Base-by-base conservation (phyloP, 2,797 vertebrate genomes). In the Esox masquinongy region DNA sequence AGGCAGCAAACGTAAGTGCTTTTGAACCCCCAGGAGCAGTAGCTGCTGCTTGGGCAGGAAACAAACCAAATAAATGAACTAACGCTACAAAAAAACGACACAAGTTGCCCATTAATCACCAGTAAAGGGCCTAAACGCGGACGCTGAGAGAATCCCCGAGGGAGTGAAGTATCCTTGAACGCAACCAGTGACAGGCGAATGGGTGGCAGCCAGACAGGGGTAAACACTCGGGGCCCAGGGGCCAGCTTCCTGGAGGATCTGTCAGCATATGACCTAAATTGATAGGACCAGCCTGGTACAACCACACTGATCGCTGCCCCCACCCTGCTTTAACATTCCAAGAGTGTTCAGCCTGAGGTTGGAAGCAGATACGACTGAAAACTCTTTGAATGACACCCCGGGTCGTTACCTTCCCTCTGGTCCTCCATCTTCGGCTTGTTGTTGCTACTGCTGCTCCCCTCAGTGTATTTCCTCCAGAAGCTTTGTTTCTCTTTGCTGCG, bases 401-500 rank as follows among this genome's bases (percentile, higher is more conserved):
- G 63, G 26, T 31, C 26, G 11, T 34, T 31, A 66, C 69, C 49
- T 51, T 50, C 69, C 50, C 26, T 29, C 69, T 1, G 7, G 47
- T 70, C 88, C 83, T 77, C 89, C 84, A 66, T 84, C 74, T 11
- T 77, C 1, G 69, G 85, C 69, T 49, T 81, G 80, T 70, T 77
- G 86, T 77, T 86, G 79, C 67, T 84, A 86, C 77, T 77, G 86
- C 77, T 86, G 79, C 67, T 84, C 87, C 77, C 77, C 59, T 76
- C 80, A 85, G 76, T 90, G 84, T 80, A 90, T 85, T 83, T 92
- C 92, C 92, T 94, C 80, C 91, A 89, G 50, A 90, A 91, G 50
- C 82, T 79, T 43, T 89, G 94, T 78, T 93, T 96, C 26, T 96
- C 95, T 79, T 94, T 95, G 73, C 83, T 93, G 11, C 95, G 93